Evolutionary conservation across 2,113 vertebrate genomes (phyloP).

Genomic region (Micromys minutus): DNA sequence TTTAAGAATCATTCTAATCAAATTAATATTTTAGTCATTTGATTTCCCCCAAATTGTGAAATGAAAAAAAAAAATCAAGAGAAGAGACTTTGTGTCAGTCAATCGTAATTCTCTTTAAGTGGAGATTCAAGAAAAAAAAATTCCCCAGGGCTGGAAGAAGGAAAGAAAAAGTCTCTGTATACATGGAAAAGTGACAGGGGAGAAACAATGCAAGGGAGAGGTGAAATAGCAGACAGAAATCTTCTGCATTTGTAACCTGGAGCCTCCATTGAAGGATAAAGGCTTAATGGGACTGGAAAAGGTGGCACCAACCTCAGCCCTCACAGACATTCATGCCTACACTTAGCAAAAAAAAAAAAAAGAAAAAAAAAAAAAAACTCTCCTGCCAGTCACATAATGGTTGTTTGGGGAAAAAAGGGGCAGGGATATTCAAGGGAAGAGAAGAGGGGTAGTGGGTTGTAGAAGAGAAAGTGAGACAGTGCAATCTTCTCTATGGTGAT

Average conservation of each 20-base stretch:
- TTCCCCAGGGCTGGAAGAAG: not conserved
- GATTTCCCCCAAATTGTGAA: slow-evolving; percentile 69
- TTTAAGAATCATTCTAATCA: slow-evolving; percentile 76
- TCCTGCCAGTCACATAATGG: not conserved
- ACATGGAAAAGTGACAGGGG: slow-evolving; percentile 14
- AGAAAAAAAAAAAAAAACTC: not conserved
- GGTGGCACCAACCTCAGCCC: not conserved
- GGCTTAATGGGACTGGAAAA: slow-evolving; percentile 14
- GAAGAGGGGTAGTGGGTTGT: no score
- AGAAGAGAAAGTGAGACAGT: fast-evolving
- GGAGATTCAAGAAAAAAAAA: slow-evolving; percentile 68
- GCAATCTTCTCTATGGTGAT: not conserved
- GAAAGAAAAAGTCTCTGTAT: slow-evolving; percentile 45
- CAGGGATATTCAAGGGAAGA: not conserved
- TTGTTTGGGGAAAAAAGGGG: not conserved
- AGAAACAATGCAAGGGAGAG: not conserved
- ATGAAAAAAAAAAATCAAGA: slow-evolving; percentile 70
- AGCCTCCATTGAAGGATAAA: not conserved
- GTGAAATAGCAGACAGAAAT: not conserved
- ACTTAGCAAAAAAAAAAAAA: not conserved
- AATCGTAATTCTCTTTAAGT: slow-evolving; percentile 73
- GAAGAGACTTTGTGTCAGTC: slow-evolving; percentile 59
- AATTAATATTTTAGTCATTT: slow-evolving; percentile 80
- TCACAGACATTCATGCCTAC: not conserved
- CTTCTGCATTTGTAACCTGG: not conserved